Percentiles rank a stretch among this genome's conserved stretches.
phyloP scores from a whole-genome alignment of 1,140 invertebrate species.

The Glossosoma conforme region DNA sequence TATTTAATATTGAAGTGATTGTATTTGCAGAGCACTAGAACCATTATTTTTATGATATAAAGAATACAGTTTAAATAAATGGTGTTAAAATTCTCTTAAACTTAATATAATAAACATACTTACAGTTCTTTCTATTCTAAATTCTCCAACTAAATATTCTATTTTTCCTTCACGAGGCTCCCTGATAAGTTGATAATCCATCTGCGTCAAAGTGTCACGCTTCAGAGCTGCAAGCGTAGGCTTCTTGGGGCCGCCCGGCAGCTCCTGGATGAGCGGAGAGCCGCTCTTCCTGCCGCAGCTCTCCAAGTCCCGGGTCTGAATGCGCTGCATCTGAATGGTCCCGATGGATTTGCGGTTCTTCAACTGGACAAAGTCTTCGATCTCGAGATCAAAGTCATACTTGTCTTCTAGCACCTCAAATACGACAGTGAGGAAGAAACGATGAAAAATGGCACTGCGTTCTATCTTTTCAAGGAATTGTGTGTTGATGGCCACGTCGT shows the following conservation, averaged over 20 bases:
- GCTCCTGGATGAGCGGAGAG: conserved; percentile 53
- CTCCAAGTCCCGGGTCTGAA: conserved; percentile 61
- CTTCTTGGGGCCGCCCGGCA: conserved; percentile 34
- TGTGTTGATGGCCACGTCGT: conserved; percentile 74
- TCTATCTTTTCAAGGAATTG: conserved; percentile 66
- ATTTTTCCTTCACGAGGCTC: conserved; percentile 44
- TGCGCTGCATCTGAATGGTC: conserved; percentile 63
- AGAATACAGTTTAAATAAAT: conserved; percentile 35
- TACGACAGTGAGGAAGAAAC: conserved; percentile 69
- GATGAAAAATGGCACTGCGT: conserved; percentile 62
- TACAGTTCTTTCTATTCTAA: conserved; percentile 52
- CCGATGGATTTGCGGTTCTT: conserved; percentile 65
- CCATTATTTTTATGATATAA: too few species aligned
- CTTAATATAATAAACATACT: conserved; percentile 24
- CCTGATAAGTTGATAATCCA: conserved; percentile 46
- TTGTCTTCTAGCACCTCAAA: conserved; percentile 73
- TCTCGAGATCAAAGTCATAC: conserved; percentile 61
- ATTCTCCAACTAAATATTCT: conserved; percentile 49
- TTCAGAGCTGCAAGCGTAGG: conserved; percentile 25
- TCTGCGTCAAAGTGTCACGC: conserved; percentile 28
- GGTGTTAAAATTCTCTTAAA: background rate
- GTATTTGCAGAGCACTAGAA: too few species aligned
- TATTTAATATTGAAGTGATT: too few species aligned
- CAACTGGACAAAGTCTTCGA: conserved; percentile 54
- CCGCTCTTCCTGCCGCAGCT: conserved; percentile 34